Evolutionary conservation across 2,113 vertebrate genomes (phyloP), one percentile per base, ranked within the genome.

Genomic region (Varanus salvator): DNA sequence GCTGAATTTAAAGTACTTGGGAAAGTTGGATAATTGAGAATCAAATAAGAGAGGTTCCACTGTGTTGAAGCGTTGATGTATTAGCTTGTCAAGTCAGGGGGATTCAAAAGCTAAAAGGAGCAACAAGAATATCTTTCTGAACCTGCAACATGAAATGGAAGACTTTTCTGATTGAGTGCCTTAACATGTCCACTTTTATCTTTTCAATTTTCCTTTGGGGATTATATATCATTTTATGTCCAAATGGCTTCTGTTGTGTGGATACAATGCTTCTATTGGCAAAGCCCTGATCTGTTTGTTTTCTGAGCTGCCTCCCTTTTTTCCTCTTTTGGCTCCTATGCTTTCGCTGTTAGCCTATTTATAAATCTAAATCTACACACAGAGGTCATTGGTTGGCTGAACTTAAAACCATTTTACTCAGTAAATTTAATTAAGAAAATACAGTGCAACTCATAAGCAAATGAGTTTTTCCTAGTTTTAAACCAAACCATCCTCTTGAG

Each of bases 371-470:
- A 96, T 97, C 96, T 97, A 89, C 94, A 93, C 91, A 83, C 95
- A 96, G 92, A 97, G 97, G 97, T 98, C 97, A 96, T 88, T 97
- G 97, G 96, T 95, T 97, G 97, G 96, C 97, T 97, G 97, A 98
- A 97, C 97, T 97, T 97, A 96, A 89, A 97, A 96, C 97, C 96
- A 95, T 97, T 97, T 97, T 97, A 96, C 96, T 97, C 96, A 97
- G 97, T 97, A 98, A 97, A 97, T 97, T 98, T 97, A 98, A 97
- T 98, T 97, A 97, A 97, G 97, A 97, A 98, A 97, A 98, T 98
- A 97, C 97, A 97, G 97, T 97, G 97, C 97, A 98, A 97, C 97
- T 97, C 97, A 97, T 98, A 97, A 97, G 97, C 97, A 98, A 97
- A 98, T 97, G 97, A 98, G 97, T 97, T 98, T 97, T 97, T 95